Evolutionary conservation across 2,888 invertebrate genomes (phyloP), one percentile per base, ranked within the genome.

Genomic region (Pristionchus exspectatus): DNA sequence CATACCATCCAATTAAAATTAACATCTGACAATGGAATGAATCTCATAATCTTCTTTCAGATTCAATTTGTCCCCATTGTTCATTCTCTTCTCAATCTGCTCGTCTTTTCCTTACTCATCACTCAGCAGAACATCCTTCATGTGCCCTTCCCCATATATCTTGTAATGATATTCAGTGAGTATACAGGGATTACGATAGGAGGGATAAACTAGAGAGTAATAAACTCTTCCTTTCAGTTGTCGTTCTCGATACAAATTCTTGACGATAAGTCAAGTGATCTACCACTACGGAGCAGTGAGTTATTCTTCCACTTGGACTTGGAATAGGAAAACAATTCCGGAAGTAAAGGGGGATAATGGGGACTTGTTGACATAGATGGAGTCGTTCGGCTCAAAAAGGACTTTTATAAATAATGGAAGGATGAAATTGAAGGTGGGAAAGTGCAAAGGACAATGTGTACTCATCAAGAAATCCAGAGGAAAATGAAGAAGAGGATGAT

Each of bases 251-350:
- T 74, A 14, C 38, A 74, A 74, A n/a, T 74, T 74, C 74, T 74
- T 14, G 16, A 38, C 33, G 18, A 30, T 74, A 14, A 74, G 18
- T 21, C 74, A 74, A 38, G 74, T 74, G 33, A 74, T 74, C 33
- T 74, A 74, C 74, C 74, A 74, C 38, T 74, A 74, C 10, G 74
- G 74, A 74, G 74, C 38, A 24, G 74, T 74, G 33, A 74, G 74
- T 38, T 14, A 21, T 74, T 50, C 44, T 50, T 9, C 12, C 4
- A 50, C 3, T 50, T 7, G 9, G 44, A 10, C 9, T 50, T 50
- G 44, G 44, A 50, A 50, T 50, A 10, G 44, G 44, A 50, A 50
- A 50, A 50, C 12, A 50, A 50, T 50, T 50, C 44, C 44, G 44
- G 44, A 50, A 50, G 44, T 50, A 50, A 50, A 50, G 44, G 44